Conservation (phyloP, 2,888 invertebrate genomes). For the Phytoseiulus persimilis region DNA sequence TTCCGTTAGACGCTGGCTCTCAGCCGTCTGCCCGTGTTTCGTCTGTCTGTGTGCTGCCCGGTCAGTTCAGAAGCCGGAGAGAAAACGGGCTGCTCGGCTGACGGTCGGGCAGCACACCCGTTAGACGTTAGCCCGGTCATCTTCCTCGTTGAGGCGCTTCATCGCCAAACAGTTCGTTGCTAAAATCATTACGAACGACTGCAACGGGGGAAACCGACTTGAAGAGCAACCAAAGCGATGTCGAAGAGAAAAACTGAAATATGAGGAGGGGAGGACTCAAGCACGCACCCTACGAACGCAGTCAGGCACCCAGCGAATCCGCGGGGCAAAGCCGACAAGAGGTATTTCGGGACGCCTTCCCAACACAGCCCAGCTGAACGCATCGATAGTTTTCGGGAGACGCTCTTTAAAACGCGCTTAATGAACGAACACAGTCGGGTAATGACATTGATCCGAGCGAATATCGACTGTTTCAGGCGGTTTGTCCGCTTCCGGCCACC, state of each 20-base stretch:
- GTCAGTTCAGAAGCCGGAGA: neutral
- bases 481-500: neutral
- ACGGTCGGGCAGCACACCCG: neutral
- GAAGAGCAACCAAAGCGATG: neutral
- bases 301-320: neutral
- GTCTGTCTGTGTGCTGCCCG: neutral
- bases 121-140: neutral
- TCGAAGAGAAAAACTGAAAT: neutral
- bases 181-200: slow-evolving; percentile 5
- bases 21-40: neutral
- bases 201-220: neutral
- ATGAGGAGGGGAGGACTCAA: neutral
- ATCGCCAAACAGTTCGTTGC: slow-evolving; percentile 5
- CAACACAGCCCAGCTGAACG: neutral
- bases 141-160: neutral
- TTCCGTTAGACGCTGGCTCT: neutral
- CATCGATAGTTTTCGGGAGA: neutral
- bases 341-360: neutral
- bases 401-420: neutral
- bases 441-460: neutral
- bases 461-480: neutral
- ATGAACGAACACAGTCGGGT: neutral
- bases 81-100: neutral
- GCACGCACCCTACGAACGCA: neutral
- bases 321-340: neutral